Conservation (phyloP, 2,888 invertebrate genomes). For the Lasioglossum calceatum region DNA sequence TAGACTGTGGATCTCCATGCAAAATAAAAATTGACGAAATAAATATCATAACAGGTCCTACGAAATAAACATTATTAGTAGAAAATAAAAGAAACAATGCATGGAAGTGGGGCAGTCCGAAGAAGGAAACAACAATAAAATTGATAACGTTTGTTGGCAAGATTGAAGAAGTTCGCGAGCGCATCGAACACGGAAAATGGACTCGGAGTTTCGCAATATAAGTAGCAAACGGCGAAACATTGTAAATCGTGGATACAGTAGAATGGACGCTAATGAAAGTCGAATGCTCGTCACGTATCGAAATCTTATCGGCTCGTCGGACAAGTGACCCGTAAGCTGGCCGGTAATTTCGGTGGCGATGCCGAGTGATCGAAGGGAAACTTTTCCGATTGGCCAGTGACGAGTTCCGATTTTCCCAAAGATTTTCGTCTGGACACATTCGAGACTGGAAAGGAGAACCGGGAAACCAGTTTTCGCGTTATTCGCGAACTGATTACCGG, state of each 20-base stretch:
- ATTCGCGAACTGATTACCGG: slow-evolving; percentile 14
- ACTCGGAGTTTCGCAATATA: background rate
- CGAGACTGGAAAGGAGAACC: slow-evolving; percentile 18
- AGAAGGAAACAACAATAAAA: too few species aligned
- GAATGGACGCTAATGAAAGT: slow-evolving; percentile 14
- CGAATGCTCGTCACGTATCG: slow-evolving; percentile 11
- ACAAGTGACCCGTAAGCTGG: slow-evolving; percentile 12
- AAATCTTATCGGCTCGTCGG: slow-evolving; percentile 6
- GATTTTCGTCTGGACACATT: slow-evolving; percentile 18
- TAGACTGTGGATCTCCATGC: too few species aligned
- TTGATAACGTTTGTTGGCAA: too few species aligned
- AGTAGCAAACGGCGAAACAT: background rate
- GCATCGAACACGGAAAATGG: too few species aligned
- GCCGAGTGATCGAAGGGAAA: background rate
- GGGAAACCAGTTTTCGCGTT: slow-evolving; percentile 18
- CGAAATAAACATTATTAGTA: too few species aligned
- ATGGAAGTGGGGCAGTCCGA: too few species aligned
- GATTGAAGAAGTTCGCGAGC: too few species aligned
- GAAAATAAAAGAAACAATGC: too few species aligned
- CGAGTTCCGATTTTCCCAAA: background rate
- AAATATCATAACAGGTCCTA: too few species aligned
- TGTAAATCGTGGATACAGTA: background rate
- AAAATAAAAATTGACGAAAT: too few species aligned
- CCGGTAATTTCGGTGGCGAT: slow-evolving; percentile 4
- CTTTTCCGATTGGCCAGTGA: background rate